These are phyloP conservation scores for Muntiacus muntjak DNA, from an alignment of 2,113 vertebrate species.

Conservation along the genomic window DNA sequence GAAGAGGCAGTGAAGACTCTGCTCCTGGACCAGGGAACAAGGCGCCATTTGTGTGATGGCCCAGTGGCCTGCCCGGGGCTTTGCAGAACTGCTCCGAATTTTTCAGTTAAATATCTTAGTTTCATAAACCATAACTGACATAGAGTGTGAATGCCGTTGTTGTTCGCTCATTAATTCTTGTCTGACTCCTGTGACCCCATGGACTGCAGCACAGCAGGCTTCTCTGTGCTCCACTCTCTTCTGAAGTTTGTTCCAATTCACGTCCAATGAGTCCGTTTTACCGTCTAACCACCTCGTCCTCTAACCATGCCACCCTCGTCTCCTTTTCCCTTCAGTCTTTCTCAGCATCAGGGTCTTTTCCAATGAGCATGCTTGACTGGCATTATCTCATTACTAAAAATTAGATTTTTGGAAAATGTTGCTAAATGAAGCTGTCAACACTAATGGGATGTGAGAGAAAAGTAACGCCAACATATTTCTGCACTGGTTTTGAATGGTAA, in stretches of 20 bases:
- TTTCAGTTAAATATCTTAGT: neutral
- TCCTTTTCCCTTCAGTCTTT: neutral
- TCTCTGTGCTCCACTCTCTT: neutral
- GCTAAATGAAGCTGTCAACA: neutral
- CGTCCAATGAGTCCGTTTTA: neutral
- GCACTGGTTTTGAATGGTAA: neutral
- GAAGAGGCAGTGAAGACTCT: neutral
- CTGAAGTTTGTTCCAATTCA: neutral
- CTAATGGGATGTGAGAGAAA: neutral
- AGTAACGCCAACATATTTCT: neutral
- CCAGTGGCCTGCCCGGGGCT: neutral
- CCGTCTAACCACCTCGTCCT: neutral
- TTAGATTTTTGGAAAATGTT: neutral
- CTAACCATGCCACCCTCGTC: neutral
- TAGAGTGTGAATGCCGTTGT: neutral
- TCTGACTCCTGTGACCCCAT: neutral
- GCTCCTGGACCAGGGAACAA: rapidly evolving
- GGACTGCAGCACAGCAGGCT: neutral
- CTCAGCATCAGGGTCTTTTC: neutral
- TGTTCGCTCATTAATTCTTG: neutral
- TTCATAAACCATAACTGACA: neutral
- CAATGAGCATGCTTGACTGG: neutral
- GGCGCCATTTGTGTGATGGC: rapidly evolving
- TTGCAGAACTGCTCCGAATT: neutral
- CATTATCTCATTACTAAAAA: neutral